Percentiles rank a stretch among this genome's conserved stretches.
Conservation (phyloP, 2,888 invertebrate species). For the Aporophyla lueneburgensis region DNA sequence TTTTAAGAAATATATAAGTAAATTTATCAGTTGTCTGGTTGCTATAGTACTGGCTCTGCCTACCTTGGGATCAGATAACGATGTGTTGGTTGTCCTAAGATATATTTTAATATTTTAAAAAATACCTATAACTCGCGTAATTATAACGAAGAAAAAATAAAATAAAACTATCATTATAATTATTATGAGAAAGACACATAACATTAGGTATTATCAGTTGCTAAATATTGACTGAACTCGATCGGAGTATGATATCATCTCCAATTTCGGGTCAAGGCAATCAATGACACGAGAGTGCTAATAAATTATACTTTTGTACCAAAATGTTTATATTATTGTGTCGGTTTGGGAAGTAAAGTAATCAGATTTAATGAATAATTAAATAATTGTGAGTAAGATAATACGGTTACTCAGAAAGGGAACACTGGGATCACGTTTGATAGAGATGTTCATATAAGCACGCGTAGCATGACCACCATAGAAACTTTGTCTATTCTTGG, state of each 20-base stretch:
- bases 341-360: neutral
- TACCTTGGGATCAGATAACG: no score
- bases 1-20: no score
- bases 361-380: neutral
- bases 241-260: constrained; percentile 29
- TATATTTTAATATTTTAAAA: no score
- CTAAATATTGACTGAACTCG: constrained; percentile 14
- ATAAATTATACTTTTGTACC: constrained; percentile 5
- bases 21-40: no score
- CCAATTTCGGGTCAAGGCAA: constrained; percentile 48
- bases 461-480: no score
- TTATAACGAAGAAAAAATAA: neutral
- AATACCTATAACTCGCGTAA: neutral
- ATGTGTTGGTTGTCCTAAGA: no score
- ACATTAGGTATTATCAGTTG: constrained; percentile 19
- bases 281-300: neutral
- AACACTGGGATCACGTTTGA: no score
- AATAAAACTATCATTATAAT: neutral
- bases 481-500: no score
- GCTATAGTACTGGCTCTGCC: no score
- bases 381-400: no score
- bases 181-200: neutral
- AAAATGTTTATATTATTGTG: constrained; percentile 17
- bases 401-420: no score
- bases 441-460: no score